Evolutionary conservation across 2,797 vertebrate species (phyloP), one percentile per base, ranked within the genome.

Genomic region (Phylloscopus collybita): DNA sequence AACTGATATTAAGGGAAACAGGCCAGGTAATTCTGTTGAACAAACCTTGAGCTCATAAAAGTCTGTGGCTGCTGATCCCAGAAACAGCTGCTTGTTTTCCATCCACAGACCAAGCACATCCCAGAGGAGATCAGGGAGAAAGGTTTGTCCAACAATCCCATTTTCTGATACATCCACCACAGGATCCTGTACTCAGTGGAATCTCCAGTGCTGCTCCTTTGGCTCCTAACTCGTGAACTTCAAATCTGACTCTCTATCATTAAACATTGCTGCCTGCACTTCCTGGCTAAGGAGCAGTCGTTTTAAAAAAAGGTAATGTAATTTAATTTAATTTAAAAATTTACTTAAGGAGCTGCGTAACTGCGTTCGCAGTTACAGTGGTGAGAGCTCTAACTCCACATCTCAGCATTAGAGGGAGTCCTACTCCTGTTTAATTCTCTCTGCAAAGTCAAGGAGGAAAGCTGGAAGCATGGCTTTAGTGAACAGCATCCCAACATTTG

Each of bases 391-490:
- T 67, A 89, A 89, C 54, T 51, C 87, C 42, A 56, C 71, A 18
- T 53, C 49, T 91, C 57, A 78, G 85, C 65, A 29, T 81, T 78
- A 94, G 91, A 91, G 93, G 87, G 86, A 85, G 83, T 73, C 82
- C 54, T 91, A 38, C 38, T 82, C 79, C 76, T 15, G 1, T 69
- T 81, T 42, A 57, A 79, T 61, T 83, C 71, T 81, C 19, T 45
- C 27, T 59, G 53, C 29, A 79, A 49, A 64, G 44, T 40, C 40
- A 57, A 89, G 53, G 70, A 79, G 65, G 22, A 20, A 83, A 90
- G 59, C 29, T 71, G 65, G 69, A 70, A 79, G 64, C 19, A 10
- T 0, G 0, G 64, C 71, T 88, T 74, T 16, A 86, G 70, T 42
- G 66, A 82, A 44, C 26, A 70, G 22, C 81, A 92, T 49, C 23